phyloP scores from a whole-genome alignment of 2,888 invertebrate genomes.

The Calephelis perditalis region DNA sequence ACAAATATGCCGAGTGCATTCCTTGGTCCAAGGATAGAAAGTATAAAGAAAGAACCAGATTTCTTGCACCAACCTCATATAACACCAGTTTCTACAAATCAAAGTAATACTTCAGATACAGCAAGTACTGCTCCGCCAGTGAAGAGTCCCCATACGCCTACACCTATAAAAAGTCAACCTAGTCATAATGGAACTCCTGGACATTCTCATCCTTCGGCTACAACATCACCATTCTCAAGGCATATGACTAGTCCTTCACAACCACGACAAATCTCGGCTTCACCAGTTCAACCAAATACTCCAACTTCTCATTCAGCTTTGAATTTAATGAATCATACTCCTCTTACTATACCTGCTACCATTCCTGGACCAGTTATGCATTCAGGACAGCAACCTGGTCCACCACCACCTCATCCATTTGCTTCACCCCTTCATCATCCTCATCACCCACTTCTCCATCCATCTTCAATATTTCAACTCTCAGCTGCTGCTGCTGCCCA shows the following conservation, averaged over 20 bases:
- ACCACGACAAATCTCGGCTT: slow-evolving; percentile 68
- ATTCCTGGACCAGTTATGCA: slow-evolving; percentile 85
- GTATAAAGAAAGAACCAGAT: slow-evolving; percentile 87
- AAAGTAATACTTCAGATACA: slow-evolving; percentile 61
- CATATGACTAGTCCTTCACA: slow-evolving; percentile 72
- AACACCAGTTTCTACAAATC: slow-evolving; percentile 72
- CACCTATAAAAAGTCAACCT: slow-evolving; percentile 71
- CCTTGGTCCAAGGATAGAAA: slow-evolving; percentile 82
- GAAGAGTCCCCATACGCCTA: slow-evolving; percentile 73
- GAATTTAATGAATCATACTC: slow-evolving; percentile 79
- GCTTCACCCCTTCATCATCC: slow-evolving; percentile 85
- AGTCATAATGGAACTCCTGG: slow-evolving; percentile 58
- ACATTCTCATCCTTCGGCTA: slow-evolving; percentile 62
- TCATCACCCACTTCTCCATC: slow-evolving; percentile 84
- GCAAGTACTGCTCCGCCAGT: slow-evolving; percentile 76
- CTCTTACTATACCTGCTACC: slow-evolving; percentile 80
- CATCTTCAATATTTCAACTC: slow-evolving; percentile 74
- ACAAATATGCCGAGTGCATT: slow-evolving; percentile 73
- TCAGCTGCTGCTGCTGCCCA: slow-evolving; percentile 82
- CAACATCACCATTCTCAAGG: slow-evolving; percentile 71
- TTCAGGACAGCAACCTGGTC: slow-evolving; percentile 85
- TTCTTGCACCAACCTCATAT: slow-evolving; percentile 70
- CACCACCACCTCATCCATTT: slow-evolving; percentile 80
- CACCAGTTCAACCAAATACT: slow-evolving; percentile 63
- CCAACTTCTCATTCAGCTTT: slow-evolving; percentile 80